Conservation (phyloP, 2,888 invertebrate species). For the Nomada goodeniana region DNA sequence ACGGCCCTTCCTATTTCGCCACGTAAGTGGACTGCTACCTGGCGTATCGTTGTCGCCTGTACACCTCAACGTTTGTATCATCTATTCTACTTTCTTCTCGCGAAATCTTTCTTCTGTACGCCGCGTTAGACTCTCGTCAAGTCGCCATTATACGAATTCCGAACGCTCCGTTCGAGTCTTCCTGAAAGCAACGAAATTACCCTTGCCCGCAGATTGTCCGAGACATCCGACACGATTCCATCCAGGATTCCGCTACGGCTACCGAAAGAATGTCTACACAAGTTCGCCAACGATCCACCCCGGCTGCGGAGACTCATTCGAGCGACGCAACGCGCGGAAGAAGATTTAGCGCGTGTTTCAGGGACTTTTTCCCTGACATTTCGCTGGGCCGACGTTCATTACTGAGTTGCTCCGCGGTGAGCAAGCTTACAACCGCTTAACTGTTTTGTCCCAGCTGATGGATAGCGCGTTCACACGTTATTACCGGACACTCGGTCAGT, state of each 20-base stretch:
- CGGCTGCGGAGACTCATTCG: conserved; percentile 11
- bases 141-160: neutral
- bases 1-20: conserved; percentile 16
- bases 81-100: neutral
- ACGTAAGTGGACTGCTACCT: conserved; percentile 22
- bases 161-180: neutral
- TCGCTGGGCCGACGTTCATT: conserved; percentile 71
- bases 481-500: conserved; percentile 77
- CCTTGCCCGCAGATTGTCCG: neutral
- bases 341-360: conserved; percentile 57
- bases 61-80: conserved; percentile 4
- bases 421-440: conserved; percentile 74
- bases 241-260: neutral
- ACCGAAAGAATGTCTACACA: conserved; percentile 24
- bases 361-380: conserved; percentile 67
- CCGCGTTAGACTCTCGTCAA: neutral
- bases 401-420: conserved; percentile 52
- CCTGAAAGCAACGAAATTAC: neutral
- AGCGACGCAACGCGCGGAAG: conserved; percentile 20
- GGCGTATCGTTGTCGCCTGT: conserved; percentile 12
- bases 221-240: conserved; percentile 10
- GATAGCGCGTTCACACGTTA: conserved; percentile 82
- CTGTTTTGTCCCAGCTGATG: conserved; percentile 80
- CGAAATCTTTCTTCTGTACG: too few species aligned
- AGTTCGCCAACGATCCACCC: conserved; percentile 34